Evolutionary conservation across 2,113 vertebrate species (phyloP).

Genomic region (Spermophilus dauricus): DNA sequence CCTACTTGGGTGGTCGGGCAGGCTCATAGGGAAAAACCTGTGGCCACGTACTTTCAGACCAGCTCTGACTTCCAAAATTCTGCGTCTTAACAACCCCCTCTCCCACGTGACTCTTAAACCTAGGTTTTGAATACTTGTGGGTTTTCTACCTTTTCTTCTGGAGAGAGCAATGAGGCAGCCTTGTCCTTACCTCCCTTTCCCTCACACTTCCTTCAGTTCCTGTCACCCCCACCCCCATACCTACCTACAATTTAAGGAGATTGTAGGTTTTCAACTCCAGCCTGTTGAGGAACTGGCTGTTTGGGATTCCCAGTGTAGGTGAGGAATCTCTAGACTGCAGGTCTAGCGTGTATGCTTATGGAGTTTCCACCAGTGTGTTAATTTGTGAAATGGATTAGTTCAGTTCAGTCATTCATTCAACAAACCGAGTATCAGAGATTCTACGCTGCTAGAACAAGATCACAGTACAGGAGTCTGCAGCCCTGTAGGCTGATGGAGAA

Average conservation of each 20-base stretch:
- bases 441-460: neutral
- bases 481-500: neutral
- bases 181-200: neutral
- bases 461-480: neutral
- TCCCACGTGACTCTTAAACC: neutral
- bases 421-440: neutral
- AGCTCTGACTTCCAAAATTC: neutral
- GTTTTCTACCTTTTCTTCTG: neutral
- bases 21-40: neutral
- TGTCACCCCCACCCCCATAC: neutral
- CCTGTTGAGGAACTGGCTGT: neutral
- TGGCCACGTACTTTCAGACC: neutral
- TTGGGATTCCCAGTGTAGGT: neutral
- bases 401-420: slow-evolving; percentile 52
- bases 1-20: slow-evolving; percentile 30
- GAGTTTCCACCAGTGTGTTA: neutral
- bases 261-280: neutral
- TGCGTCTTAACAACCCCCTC: neutral
- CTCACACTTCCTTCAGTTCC: neutral
- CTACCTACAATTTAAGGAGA: neutral
- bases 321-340: neutral
- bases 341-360: neutral
- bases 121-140: neutral
- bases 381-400: slow-evolving; percentile 22
- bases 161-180: neutral